Percentiles rank a stretch among this genome's conserved stretches.
phyloP scores from a whole-genome alignment of 2,888 invertebrate species.

The Dynastes tityus region DNA sequence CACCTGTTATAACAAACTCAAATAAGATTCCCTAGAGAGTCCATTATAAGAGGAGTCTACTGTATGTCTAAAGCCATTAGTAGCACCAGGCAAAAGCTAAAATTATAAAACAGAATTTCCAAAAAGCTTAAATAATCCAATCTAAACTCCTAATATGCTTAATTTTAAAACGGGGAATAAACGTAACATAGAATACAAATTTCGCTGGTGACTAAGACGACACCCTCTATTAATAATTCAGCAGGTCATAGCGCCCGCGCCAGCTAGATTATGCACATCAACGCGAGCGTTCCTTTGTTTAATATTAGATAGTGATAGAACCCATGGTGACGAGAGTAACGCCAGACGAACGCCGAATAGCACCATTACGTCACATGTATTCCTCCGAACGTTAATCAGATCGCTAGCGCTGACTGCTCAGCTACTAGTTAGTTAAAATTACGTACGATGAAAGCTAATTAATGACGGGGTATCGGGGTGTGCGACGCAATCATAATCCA shows the following conservation, averaged over 20 bases:
- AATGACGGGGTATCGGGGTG: conserved; percentile 24
- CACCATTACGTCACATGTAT: not conserved
- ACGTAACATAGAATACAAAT: no score
- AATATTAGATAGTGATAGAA: conserved; percentile 16
- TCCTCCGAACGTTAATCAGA: conserved; percentile 13
- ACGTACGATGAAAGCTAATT: conserved; percentile 16
- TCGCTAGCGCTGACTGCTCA: not conserved
- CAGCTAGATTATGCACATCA: conserved; percentile 10
- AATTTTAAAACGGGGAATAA: no score
- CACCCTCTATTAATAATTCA: conserved; percentile 31
- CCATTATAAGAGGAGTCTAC: no score
- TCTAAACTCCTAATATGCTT: no score
- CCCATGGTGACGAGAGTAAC: not conserved
- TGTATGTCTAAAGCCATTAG: no score
- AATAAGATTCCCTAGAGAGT: no score
- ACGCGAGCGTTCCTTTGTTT: not conserved
- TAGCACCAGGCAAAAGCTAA: no score
- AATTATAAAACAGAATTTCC: no score
- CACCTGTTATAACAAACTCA: no score
- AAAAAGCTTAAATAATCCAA: no score
- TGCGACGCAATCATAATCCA: conserved; percentile 22
- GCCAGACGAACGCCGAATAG: not conserved
- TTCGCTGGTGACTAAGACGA: not conserved
- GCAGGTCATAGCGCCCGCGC: conserved; percentile 18
- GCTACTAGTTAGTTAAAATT: conserved; percentile 18